Percentiles rank a stretch among this genome's conserved stretches.
These are phyloP conservation scores for Pollenia griseotomentosa DNA, from an alignment of 2,888 invertebrate genomes.

Conservation along the genomic window DNA sequence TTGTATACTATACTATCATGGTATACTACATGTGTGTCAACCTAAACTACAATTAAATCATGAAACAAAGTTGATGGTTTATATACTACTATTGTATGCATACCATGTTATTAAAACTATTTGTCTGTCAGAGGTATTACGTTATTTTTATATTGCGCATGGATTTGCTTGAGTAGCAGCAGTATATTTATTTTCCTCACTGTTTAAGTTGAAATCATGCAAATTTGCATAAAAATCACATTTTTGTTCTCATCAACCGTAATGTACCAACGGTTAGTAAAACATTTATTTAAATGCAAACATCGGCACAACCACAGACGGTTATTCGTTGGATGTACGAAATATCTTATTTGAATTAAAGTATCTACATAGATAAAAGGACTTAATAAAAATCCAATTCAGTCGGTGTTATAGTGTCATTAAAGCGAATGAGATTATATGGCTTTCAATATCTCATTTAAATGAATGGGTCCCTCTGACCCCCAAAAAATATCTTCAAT, in stretches of 20 bases:
- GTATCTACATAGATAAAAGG: not conserved
- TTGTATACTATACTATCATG: too few species aligned
- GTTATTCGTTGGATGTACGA: conserved; percentile 2
- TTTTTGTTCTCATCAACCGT: conserved; percentile 39
- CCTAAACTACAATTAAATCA: too few species aligned
- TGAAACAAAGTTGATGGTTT: too few species aligned
- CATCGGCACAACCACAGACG: not conserved
- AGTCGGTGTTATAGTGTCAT: not conserved
- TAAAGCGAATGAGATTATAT: not conserved
- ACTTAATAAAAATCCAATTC: not conserved
- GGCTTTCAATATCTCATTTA: not conserved
- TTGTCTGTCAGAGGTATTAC: too few species aligned
- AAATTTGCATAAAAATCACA: conserved; percentile 57
- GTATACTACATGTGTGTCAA: too few species aligned
- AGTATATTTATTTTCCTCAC: not conserved
- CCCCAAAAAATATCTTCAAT: conserved; percentile 4
- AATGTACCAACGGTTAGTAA: conserved; percentile 23
- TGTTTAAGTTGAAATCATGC: not conserved
- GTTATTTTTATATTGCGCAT: too few species aligned
- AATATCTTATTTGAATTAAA: not conserved
- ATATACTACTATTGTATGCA: too few species aligned
- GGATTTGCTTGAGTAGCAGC: too few species aligned
- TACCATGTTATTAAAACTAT: too few species aligned
- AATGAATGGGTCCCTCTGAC: not conserved
- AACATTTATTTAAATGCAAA: conserved; percentile 37